Percentiles rank a stretch among this genome's conserved stretches.
Conservation (phyloP, 2,113 vertebrate genomes). For the Oryzias woworae region DNA sequence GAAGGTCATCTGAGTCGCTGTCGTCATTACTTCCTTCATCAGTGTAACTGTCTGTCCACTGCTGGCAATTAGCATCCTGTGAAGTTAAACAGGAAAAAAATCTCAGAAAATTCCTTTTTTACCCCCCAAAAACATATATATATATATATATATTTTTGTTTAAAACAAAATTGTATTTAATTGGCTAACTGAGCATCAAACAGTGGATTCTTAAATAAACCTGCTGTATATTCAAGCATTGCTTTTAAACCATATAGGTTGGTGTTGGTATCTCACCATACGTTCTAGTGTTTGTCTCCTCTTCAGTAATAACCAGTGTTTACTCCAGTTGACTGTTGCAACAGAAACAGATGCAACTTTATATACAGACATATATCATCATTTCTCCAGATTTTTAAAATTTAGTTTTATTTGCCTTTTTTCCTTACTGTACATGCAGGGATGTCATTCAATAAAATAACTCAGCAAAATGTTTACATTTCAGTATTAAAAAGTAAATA, state of each 20-base stretch:
- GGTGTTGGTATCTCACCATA: slow-evolving; percentile 75
- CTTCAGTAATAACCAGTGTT: slow-evolving; percentile 59
- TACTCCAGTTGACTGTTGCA: slow-evolving; percentile 63
- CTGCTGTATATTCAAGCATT: no score
- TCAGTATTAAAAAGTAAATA: no score
- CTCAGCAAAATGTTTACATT: not conserved
- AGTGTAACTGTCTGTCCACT: slow-evolving; percentile 84
- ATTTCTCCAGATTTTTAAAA: no score
- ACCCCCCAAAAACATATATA: no score
- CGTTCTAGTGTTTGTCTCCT: slow-evolving; percentile 69
- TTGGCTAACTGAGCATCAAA: no score
- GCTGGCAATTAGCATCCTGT: slow-evolving; percentile 87
- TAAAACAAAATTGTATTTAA: no score
- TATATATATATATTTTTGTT: no score
- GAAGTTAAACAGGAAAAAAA: slow-evolving; percentile 22
- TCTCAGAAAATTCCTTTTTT: no score
- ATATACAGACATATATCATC: not conserved
- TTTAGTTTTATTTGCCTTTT: not conserved
- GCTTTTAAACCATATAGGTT: no score
- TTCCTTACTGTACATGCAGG: not conserved
- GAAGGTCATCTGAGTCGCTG: slow-evolving; percentile 83
- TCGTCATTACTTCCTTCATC: slow-evolving; percentile 80
- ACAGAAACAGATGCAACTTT: not conserved
- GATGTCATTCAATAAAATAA: not conserved
- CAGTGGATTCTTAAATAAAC: no score